A percentile compares a stretch with the other conserved stretches of the same genome.
phyloP scores from a whole-genome alignment of 2,797 vertebrate species.

The Arremon aurantiirostris region DNA sequence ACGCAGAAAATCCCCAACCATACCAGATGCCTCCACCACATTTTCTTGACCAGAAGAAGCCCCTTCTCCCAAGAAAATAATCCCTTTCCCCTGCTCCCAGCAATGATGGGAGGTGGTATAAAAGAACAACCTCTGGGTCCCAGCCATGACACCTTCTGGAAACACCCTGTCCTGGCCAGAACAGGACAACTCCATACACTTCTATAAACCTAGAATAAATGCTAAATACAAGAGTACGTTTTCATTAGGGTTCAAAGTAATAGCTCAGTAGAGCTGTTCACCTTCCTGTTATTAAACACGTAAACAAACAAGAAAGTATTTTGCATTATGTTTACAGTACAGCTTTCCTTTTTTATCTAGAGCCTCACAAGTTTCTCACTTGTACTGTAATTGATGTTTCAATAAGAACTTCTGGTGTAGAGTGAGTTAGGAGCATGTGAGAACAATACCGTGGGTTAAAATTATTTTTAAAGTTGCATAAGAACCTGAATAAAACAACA shows the following conservation, averaged over 20 bases:
- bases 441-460: not conserved
- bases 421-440: not conserved
- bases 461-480: not conserved
- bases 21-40: not conserved
- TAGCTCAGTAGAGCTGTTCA: not conserved
- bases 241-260: not conserved
- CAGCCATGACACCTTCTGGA: not conserved
- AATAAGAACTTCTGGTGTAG: not conserved
- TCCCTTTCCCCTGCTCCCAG: not conserved
- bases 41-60: not conserved
- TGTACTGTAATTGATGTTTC: not conserved
- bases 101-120: not conserved
- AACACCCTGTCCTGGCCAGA: not conserved
- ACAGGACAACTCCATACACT: not conserved
- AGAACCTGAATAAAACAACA: not conserved
- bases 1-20: rapidly evolving
- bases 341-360: not conserved
- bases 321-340: not conserved
- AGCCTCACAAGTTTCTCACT: not conserved
- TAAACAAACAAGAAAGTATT: not conserved
- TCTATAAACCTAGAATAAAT: not conserved
- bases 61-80: not conserved
- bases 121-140: not conserved
- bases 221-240: not conserved
- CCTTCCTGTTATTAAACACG: no score